Evolutionary conservation across 2,888 invertebrate species (phyloP), one percentile per base, ranked within the genome.

Genomic region (Thymelicus acteon): DNA sequence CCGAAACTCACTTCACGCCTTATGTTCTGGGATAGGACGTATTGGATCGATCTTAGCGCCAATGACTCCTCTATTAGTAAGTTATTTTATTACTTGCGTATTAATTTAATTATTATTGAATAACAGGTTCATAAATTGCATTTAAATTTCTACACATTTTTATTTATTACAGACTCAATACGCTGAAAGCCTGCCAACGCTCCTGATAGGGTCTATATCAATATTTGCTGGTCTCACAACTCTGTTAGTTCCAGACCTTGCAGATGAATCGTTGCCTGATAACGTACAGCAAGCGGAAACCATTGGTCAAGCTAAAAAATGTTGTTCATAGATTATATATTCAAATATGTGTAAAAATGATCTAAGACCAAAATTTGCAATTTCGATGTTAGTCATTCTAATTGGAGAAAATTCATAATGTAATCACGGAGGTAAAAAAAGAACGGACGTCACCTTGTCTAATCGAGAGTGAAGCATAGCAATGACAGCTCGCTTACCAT

Each of bases 191-290:
- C 75, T 94, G 0, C 93, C 94, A 1, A 82, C 90, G n/a, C 76
- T 93, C 2, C 77, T 92, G 4, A 90, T 93, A 63, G 89, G 90
- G 1, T 75, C 82, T 19, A 84, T 92, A 72, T 89, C 91, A 0
- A 72, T 86, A 15, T 73, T 84, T n/a, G 86, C 91, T 40, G 91
- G 91, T 12, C 63, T 85, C 6, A 76, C 88, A 1, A 85, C 90
- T 0, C 82, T 88, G 0, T 72, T 89, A 0, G 85, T 91, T 47
- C 93, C 93, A 1, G 92, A 93, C 69, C 83, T 90, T 0, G 82
- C 86, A 0, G 85, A 90, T 19, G 85, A 87, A 44, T 82, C 87
- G 8, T 78, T 93, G 10, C 92, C 93, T 12, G 91, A 93, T 72
- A 92, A 79, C 57, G 75, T 79, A 19, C 72, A 66, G 13, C 75